Percentiles rank a stretch among this genome's conserved stretches.
phyloP scores from a whole-genome alignment of 2,797 vertebrate species.

The Molothrus aeneus region DNA sequence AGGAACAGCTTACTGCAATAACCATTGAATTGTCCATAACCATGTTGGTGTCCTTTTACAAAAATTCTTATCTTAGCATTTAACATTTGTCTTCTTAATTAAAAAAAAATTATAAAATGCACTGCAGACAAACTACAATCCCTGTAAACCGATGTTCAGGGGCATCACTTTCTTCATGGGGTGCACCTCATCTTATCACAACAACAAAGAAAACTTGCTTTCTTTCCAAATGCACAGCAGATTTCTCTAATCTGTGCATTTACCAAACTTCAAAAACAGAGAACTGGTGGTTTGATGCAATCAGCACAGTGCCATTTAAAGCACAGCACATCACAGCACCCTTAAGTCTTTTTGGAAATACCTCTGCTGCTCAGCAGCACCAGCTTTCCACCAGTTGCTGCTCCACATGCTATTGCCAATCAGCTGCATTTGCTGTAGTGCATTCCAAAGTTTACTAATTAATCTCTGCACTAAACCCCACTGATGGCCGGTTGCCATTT shows the following conservation, averaged over 20 bases:
- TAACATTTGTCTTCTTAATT: background rate
- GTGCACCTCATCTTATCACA: background rate
- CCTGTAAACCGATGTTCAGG: background rate
- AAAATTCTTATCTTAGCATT: background rate
- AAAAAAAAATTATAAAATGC: background rate
- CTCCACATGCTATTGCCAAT: conserved; percentile 89
- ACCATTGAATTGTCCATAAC: background rate
- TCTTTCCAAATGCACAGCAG: background rate
- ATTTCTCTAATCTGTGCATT: background rate
- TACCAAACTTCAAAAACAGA: background rate
- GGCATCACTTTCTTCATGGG: background rate
- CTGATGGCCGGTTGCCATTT: conserved; percentile 53
- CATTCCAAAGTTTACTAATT: conserved; percentile 80
- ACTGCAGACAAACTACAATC: background rate
- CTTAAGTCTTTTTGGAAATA: conserved; percentile 77
- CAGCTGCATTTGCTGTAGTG: conserved; percentile 79
- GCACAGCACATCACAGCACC: conserved; percentile 56
- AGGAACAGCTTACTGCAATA: background rate
- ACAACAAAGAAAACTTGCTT: background rate
- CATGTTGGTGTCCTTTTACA: background rate
- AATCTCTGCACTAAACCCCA: conserved; percentile 72
- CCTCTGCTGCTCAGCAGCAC: conserved; percentile 71
- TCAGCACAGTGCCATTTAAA: conserved; percentile 57
- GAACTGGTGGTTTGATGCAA: conserved; percentile 30
- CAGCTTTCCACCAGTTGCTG: conserved; percentile 76